Evolutionary conservation across 2,113 vertebrate genomes (phyloP).

Genomic region (Merops nubicus): DNA sequence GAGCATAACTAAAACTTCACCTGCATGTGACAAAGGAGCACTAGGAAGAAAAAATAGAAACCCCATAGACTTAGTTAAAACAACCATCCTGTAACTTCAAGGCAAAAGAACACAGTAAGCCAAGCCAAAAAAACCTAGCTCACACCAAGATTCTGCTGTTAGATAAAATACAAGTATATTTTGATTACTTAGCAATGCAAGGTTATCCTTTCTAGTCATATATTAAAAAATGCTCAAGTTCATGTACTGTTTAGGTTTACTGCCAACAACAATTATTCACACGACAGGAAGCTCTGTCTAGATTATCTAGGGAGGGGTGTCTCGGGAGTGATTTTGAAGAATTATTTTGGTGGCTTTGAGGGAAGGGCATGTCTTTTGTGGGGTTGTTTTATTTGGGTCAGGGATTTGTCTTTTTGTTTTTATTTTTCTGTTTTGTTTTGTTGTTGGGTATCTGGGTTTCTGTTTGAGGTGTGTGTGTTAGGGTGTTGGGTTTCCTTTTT

Average conservation of each 20-base stretch:
- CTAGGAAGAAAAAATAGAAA: neutral
- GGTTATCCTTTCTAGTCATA: neutral
- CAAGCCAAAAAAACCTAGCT: neutral
- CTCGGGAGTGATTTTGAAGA: neutral
- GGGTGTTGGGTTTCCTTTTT: neutral
- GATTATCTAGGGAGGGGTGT: neutral
- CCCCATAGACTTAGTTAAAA: neutral
- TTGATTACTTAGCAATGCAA: neutral
- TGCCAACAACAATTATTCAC: neutral
- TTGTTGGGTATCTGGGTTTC: neutral
- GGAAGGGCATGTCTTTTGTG: neutral
- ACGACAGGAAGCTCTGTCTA: neutral
- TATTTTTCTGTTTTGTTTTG: no score
- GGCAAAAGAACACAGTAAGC: accelerated
- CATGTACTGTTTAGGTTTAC: neutral
- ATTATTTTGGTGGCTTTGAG: neutral
- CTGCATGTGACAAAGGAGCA: neutral
- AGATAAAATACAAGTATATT: neutral
- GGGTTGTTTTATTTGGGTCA: neutral
- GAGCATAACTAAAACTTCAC: neutral
- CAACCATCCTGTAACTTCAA: neutral
- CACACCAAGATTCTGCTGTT: neutral
- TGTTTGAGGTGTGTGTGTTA: no score
- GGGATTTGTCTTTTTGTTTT: neutral
- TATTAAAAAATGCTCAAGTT: neutral